Evolutionary conservation across 1,140 invertebrate species (phyloP).

Genomic region (Caenorhabditis tropicalis): DNA sequence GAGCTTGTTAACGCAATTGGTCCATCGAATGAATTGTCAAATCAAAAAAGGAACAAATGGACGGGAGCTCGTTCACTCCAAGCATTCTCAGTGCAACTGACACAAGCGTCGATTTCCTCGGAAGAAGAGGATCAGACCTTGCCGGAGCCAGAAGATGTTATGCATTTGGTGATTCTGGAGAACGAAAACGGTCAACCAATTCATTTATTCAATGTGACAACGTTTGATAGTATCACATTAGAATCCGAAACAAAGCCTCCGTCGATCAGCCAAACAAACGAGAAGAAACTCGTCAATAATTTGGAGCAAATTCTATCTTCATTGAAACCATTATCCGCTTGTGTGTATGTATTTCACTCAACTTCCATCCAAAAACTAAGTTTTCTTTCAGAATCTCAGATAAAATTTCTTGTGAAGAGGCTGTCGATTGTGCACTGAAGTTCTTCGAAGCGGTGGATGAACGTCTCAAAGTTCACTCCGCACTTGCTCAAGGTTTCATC

Average conservation of each 20-base stretch:
- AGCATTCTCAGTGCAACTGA: not conserved
- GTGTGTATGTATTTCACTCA: not conserved
- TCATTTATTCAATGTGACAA: not conserved
- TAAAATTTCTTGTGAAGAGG: slow-evolving; percentile 19
- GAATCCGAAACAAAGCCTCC: not conserved
- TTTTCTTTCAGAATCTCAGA: not conserved
- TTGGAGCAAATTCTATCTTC: not conserved
- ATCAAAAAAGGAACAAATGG: not conserved
- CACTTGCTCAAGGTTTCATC: not conserved
- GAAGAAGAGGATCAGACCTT: not conserved
- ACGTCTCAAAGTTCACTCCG: not conserved
- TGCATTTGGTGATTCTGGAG: slow-evolving; percentile 7
- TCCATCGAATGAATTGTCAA: not conserved
- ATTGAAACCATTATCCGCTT: not conserved
- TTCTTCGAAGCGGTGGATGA: slow-evolving; percentile 25
- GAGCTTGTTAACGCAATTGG: not conserved
- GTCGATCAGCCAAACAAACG: not conserved
- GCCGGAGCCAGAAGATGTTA: not conserved
- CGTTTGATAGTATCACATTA: not conserved
- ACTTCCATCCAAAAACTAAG: not conserved
- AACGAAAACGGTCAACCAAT: not conserved
- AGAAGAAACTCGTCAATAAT: not conserved
- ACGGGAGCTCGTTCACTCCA: not conserved
- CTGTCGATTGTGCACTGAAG: not conserved
- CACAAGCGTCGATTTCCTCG: not conserved